phyloP scores from a whole-genome alignment of 2,797 vertebrate species.

The Catamblyrhynchus diadema region DNA sequence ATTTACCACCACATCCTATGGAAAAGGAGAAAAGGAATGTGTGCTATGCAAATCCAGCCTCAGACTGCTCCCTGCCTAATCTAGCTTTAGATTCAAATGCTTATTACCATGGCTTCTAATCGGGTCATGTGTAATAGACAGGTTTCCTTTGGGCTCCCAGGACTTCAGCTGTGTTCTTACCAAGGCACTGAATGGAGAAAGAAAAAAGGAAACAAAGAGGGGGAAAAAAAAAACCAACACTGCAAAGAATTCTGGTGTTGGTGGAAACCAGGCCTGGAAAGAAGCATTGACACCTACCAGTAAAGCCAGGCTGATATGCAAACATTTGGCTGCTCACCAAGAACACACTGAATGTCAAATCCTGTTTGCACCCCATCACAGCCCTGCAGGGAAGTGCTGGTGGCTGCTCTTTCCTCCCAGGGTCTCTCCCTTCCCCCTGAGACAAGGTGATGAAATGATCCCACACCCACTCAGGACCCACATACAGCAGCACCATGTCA shows the following conservation, averaged over 20 bases:
- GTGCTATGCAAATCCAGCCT: conserved; percentile 57
- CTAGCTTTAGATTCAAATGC: conserved; percentile 52
- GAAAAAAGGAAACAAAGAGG: not conserved
- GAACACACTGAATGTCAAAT: not conserved
- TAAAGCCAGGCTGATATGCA: not conserved
- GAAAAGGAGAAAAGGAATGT: conserved; percentile 41
- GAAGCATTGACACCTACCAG: not conserved
- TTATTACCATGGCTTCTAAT: conserved; percentile 45
- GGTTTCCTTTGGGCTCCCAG: not conserved
- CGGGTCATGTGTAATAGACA: not conserved
- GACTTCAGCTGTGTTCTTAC: not conserved
- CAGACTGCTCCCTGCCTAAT: conserved; percentile 47
- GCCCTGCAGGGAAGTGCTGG: not conserved
- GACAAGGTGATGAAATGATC: not conserved
- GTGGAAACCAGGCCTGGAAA: not conserved
- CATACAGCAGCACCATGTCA: not conserved
- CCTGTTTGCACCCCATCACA: not conserved
- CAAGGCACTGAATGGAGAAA: not conserved
- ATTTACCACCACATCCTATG: conserved; percentile 2
- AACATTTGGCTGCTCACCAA: conserved; percentile 31
- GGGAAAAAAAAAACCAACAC: accelerated
- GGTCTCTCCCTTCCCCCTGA: not conserved
- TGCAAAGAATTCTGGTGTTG: not conserved
- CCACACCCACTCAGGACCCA: not conserved
- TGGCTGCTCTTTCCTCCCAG: not conserved